These are phyloP conservation scores for Poecile montanus DNA, from an alignment of 2,797 vertebrate genomes.

Conservation along the genomic window DNA sequence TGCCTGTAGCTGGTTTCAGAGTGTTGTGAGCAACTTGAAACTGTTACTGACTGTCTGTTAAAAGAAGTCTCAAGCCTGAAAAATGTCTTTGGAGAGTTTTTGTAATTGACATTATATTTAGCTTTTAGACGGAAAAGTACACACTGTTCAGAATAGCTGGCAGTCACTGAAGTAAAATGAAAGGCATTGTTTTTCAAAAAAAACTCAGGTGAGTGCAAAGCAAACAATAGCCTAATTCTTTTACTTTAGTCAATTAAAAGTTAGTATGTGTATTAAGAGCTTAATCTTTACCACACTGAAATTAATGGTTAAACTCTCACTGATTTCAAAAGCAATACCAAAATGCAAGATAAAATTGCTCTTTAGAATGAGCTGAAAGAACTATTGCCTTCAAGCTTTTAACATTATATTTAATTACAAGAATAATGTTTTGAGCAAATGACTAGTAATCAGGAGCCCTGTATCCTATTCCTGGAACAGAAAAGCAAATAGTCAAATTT, in stretches of 20 bases:
- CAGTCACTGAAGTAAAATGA: slow-evolving; percentile 21
- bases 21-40: slow-evolving; percentile 6
- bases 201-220: not conserved
- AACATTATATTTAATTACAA: not conserved
- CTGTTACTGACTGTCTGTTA: slow-evolving; percentile 9
- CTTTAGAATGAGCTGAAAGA: not conserved
- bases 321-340: not conserved
- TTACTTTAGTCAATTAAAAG: slow-evolving; percentile 3
- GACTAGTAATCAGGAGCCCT: not conserved
- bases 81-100: slow-evolving; percentile 18
- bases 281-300: not conserved
- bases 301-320: not conserved
- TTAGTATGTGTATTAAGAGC: not conserved
- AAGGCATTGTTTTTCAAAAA: slow-evolving; percentile 18
- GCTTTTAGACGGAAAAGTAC: not conserved
- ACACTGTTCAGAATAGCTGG: slow-evolving; percentile 3
- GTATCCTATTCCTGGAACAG: not conserved
- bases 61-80: slow-evolving; percentile 11
- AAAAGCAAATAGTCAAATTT: not conserved
- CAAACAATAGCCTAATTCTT: slow-evolving; percentile 13
- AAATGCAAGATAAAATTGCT: not conserved
- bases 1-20: slow-evolving; percentile 14
- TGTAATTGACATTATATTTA: not conserved
- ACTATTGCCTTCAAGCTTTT: not conserved
- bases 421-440: not conserved